Base-by-base conservation (phyloP, 2,113 vertebrate species). In the Cyprinodon variegatus region DNA sequence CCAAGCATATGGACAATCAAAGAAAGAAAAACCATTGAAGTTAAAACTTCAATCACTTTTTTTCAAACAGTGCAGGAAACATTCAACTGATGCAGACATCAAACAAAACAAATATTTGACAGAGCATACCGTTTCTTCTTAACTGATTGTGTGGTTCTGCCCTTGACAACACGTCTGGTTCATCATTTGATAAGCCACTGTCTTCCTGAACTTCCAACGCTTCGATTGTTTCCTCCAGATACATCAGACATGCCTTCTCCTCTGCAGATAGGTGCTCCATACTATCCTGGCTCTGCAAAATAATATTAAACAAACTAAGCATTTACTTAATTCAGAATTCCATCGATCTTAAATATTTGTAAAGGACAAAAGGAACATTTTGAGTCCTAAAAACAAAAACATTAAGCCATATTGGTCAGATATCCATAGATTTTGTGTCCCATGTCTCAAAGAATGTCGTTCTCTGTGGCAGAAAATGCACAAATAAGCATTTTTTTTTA, bases 191-290 rank as follows among this genome's bases (percentile, higher is more conserved):
- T 41, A 96, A 71, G 13, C 96, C 94, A 0, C 95, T 96, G 92
- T 98, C 96, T n/a, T 94, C 94, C 73, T 98, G 96, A 0, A 92
- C 72, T 62, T 97, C 97, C 86, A 98, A 77, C 0, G 96, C 96
- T 82, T 97, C 97, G 0, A 99, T 97, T 0, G 96, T 98, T 89
- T 97, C 95, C 81, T 98, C 96, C 63, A 99, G 89, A 90, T 96
- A 99, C 88, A 95, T 94, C 73, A 99, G 89, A 41, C 96, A 97
- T 6, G 96, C 97, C 3, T 95, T 95, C 81, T 98, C 97, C 40
- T 97, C 98, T 12, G 95, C 91, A 0, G 97, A 96, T 38, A 99
- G 91, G 79, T 96, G 93, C 76, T 97, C 96, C 74, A 97, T 95
- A 66, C 94, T 96, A 88, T 94, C 93, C 65, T 96, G 94, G 29